Evolutionary conservation across 2,797 vertebrate genomes (phyloP).

Genomic region (Fistularia tabacaria): DNA sequence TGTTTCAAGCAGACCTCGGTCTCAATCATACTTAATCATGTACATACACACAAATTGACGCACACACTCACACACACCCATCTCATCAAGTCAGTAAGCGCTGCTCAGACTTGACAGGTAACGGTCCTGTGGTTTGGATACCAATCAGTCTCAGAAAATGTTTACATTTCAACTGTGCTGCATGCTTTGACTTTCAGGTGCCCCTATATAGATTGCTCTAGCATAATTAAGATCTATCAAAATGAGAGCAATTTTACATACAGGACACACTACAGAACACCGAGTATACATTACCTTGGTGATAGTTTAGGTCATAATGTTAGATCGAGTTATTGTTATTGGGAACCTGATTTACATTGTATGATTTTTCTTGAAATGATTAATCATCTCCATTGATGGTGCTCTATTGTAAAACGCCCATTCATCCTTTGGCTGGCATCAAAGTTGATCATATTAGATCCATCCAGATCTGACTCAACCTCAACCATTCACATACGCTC

Average conservation of each 20-base stretch:
- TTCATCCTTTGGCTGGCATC: too few species aligned
- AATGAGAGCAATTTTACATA: slow-evolving; percentile 44
- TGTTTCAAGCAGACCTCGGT: slow-evolving; percentile 55
- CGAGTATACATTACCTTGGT: slow-evolving; percentile 2
- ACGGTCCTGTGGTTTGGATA: slow-evolving; percentile 74
- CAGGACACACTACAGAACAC: slow-evolving; percentile 13
- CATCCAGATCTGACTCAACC: too few species aligned
- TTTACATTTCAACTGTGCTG: slow-evolving; percentile 66
- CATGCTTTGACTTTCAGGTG: slow-evolving; percentile 63
- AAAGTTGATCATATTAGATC: not conserved
- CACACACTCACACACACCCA: slow-evolving; percentile 47
- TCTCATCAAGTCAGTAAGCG: slow-evolving; percentile 64
- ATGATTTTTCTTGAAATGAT: too few species aligned
- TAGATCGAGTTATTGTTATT: not conserved
- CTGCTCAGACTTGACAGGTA: slow-evolving; percentile 68
- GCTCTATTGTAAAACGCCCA: too few species aligned
- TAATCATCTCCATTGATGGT: too few species aligned
- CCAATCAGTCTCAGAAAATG: slow-evolving; percentile 72
- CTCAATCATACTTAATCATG: slow-evolving; percentile 70
- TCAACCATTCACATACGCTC: slow-evolving; percentile 13
- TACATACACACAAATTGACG: slow-evolving; percentile 47
- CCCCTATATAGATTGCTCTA: slow-evolving; percentile 45
- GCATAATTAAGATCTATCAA: slow-evolving; percentile 59
- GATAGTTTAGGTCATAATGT: not conserved
- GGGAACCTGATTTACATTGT: too few species aligned